These are phyloP conservation scores for Tachypleus tridentatus DNA, from an alignment of 1,140 invertebrate species.

Conservation along the genomic window DNA sequence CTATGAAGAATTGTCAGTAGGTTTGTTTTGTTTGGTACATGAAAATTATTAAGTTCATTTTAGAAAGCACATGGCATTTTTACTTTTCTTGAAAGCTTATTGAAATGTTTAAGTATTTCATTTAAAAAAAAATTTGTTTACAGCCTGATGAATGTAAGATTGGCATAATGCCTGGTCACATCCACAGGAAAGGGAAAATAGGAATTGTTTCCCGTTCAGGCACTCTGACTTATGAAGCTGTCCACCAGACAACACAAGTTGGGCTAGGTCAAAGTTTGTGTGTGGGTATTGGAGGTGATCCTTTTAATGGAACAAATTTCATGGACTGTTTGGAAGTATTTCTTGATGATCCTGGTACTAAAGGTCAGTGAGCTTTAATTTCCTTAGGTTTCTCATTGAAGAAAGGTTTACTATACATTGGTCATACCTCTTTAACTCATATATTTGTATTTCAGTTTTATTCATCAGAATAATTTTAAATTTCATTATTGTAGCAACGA, in stretches of 20 bases:
- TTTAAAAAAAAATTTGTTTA: background rate
- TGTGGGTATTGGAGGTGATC: constrained; percentile 98
- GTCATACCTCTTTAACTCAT: too few relatives aligned
- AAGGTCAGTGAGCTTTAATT: constrained; percentile 35
- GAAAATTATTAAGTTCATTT: too few relatives aligned
- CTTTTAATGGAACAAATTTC: constrained; percentile 99
- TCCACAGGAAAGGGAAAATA: constrained; percentile 83
- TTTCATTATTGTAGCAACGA: too few relatives aligned
- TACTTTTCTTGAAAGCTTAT: too few relatives aligned
- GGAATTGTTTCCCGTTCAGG: constrained; percentile 97
- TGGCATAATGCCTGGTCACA: constrained; percentile 99
- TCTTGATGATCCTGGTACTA: constrained; percentile 79
- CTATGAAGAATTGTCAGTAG: too few relatives aligned
- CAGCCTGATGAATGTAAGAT: constrained; percentile 81
- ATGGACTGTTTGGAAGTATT: constrained; percentile 98
- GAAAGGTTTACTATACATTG: too few relatives aligned
- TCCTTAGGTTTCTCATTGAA: too few relatives aligned
- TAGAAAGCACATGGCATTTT: too few relatives aligned
- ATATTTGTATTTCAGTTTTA: too few relatives aligned
- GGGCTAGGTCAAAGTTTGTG: constrained; percentile 96
- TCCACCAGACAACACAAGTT: constrained; percentile 86
- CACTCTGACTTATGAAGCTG: constrained; percentile 96
- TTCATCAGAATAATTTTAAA: too few relatives aligned
- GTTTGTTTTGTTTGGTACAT: too few relatives aligned
- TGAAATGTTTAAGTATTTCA: too few relatives aligned